Base-by-base conservation (phyloP, 53 echinoderm and acorn worm genomes). In the Glandiceps talaboti region DNA sequence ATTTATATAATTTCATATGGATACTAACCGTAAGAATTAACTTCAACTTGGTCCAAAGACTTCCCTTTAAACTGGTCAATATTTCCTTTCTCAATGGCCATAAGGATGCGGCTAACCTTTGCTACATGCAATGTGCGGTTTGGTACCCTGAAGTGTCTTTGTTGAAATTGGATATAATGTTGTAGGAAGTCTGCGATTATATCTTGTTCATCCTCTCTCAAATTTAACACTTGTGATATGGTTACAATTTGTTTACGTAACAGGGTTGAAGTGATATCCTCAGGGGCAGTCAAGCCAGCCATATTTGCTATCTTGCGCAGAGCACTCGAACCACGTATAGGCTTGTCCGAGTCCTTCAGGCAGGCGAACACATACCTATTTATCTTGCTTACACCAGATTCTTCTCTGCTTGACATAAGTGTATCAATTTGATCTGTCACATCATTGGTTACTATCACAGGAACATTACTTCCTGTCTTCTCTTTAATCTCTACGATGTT, bases 211-310 rank as follows among this genome's bases (percentile, higher is more conserved):
- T 89, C 79, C 30, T 86, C 83, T 30, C 84, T 86, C 33, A 84
- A 76, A 84, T 77, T 80, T 27, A 86, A 81, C 31, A 90, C 32
- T 77, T 90, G 90, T 26, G 80, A 84, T 79, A 86, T 30, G 32
- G 90, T 90, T 0, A 77, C 90, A 0, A 89, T 82, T 76, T 89
- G 90, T 30, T 89, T 86, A 32, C 90, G 83, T 20, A 89, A 81
- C 45, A 74, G 79, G 29, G 90, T 86, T 27, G 84, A 83, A 25
- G 84, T 89, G 26, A 89, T 30, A 20, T 79, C 80, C 80, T 89
- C 86, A 80, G 90, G 90, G 75, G 86, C 80, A 27, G 75, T 33
- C 30, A 80, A 76, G 45, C 31, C 77, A 45, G 76, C 83, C 64
- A 76, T 27, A 64, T 29, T 33, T 73, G 86, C 79, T 25, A 33